Base-by-base conservation (phyloP, 2,797 vertebrate genomes). In the Myripristis murdjan region DNA sequence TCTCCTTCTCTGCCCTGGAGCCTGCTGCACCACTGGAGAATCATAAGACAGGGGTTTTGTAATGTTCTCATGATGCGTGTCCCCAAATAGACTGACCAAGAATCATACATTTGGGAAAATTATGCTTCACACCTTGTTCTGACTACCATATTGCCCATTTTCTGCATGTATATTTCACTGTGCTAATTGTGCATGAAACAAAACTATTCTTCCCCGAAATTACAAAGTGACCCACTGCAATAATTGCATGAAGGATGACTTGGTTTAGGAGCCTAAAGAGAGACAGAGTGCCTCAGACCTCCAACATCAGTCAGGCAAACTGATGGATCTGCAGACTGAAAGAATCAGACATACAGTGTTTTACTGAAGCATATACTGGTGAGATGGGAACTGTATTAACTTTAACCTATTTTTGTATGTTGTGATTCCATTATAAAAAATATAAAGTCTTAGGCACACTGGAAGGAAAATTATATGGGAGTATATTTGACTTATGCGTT, bases 1-100 rank as follows among this genome's bases (percentile, higher is more conserved):
- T 77, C 70, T 79, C 63, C 33, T 33, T 65, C 84, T 82, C 79
- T 56, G 39, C 77, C 16, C 28, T 15, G 62, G 41, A 78, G 59
- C 75, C 69, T 64, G 67, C 55, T 56, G 53, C 56, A 68, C 73
- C 46, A 9, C 54, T 60, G 2, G 0, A 48, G 18, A 37, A 51
- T 60, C 56, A 57, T 48, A 48, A 49, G 56, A 35, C 28, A 58
- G 39, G 37, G 66, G 9, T 10, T 44, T 23, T 44, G 39, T 39
- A 28, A n/a, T 18, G 39, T 31, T 31, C 43, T 28, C 57, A 37
- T 31, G 41, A 24, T 41, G 26, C 1, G 14, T 15, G 26, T 16
- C 18, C 53, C 37, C 10, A 65, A 63, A 67, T 14, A 70, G 22
- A 64, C n/a, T 18, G 22, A 48, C 48, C 48, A 51, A 53, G 44